phyloP scores from a whole-genome alignment of 2,797 vertebrate species.

The Notoglanidium macrostoma region DNA sequence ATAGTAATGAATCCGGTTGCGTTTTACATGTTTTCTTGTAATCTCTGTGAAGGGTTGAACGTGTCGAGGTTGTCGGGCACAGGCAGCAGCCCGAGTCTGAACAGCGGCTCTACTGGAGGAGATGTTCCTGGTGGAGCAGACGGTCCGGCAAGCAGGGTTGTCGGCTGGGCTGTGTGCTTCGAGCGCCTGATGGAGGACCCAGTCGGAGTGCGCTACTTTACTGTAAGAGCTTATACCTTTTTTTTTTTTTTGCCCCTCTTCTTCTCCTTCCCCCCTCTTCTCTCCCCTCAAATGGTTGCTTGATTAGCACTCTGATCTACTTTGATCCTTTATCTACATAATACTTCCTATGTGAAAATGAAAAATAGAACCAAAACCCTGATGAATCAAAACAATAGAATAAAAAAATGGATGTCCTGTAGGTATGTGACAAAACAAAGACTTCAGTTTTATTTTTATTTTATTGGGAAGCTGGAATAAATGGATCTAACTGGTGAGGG shows the following conservation, averaged over 20 bases:
- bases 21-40: not conserved
- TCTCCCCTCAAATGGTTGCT: not conserved
- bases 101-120: constrained; percentile 65
- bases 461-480: not conserved
- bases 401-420: not conserved
- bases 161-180: constrained; percentile 83
- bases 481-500: not conserved
- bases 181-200: constrained; percentile 83
- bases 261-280: not conserved
- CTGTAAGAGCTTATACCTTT: constrained; percentile 69
- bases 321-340: not conserved
- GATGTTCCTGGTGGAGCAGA: not conserved
- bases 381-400: not conserved
- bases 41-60: constrained; percentile 75
- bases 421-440: not conserved
- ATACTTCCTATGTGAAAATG: not conserved
- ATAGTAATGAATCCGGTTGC: not conserved
- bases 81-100: constrained; percentile 80
- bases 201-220: constrained; percentile 82
- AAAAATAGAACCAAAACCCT: not conserved
- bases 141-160: constrained; percentile 68
- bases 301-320: not conserved
- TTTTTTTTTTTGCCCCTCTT: not conserved
- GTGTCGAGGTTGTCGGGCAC: constrained; percentile 62
- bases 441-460: no score